These are phyloP conservation scores for Neoseiulus cucumeris DNA, from an alignment of 1,140 invertebrate species.

Conservation along the genomic window DNA sequence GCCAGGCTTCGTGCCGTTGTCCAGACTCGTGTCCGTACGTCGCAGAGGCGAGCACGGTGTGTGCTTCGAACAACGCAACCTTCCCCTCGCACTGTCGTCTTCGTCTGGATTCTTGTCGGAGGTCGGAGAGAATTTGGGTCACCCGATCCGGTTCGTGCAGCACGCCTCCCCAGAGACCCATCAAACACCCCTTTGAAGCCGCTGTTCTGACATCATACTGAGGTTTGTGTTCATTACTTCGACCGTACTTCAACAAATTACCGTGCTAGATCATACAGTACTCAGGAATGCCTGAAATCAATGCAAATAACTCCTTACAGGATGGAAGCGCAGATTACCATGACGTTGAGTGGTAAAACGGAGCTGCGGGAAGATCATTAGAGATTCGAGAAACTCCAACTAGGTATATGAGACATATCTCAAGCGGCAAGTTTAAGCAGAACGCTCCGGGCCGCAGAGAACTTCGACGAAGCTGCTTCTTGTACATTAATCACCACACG, in stretches of 20 bases:
- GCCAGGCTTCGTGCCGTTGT: neutral
- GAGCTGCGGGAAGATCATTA: too few species aligned
- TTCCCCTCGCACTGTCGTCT: neutral
- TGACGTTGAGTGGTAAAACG: too few species aligned
- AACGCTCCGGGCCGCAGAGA: too few species aligned
- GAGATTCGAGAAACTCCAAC: too few species aligned
- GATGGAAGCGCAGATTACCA: too few species aligned
- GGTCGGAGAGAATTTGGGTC: neutral
- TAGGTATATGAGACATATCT: too few species aligned
- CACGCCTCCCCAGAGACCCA: neutral
- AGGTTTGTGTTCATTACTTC: too few species aligned
- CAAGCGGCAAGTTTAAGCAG: too few species aligned
- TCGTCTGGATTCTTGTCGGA: neutral
- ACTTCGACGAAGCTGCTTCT: too few species aligned
- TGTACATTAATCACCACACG: too few species aligned
- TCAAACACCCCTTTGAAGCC: neutral
- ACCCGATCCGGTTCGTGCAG: neutral
- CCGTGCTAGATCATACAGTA: neutral
- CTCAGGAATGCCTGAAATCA: neutral
- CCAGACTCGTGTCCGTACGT: constrained; percentile 7
- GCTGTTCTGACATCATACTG: neutral
- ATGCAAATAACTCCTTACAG: too few species aligned
- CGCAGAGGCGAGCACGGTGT: neutral
- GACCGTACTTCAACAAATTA: neutral
- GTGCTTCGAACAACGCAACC: neutral